phyloP scores from a whole-genome alignment of 2,113 vertebrate genomes.

The Mastomys natalensis region DNA sequence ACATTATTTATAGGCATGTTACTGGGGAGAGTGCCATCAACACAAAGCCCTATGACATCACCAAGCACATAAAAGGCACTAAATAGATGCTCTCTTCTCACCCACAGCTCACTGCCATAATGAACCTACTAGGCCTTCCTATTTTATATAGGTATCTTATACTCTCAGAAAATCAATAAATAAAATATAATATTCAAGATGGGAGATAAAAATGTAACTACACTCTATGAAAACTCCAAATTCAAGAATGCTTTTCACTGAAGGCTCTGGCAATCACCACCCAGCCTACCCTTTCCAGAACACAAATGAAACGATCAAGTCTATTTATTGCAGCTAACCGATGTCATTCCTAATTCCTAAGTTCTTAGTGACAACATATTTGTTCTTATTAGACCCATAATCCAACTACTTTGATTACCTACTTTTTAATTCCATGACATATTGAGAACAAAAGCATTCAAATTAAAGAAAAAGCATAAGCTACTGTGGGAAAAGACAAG shows the following conservation, averaged over 20 bases:
- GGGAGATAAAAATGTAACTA: background rate
- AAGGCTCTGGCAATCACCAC: background rate
- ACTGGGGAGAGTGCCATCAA: background rate
- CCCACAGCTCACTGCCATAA: background rate
- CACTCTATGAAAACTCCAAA: background rate
- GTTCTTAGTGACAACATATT: conserved; percentile 22
- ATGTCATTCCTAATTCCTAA: background rate
- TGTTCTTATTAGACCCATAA: conserved; percentile 1
- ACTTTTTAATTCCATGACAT: background rate
- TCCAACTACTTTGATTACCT: conserved; percentile 13
- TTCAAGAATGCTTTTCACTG: background rate
- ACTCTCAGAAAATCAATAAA: background rate
- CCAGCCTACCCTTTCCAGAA: background rate
- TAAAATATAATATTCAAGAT: background rate
- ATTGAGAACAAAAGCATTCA: conserved; percentile 43
- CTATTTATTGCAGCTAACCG: background rate
- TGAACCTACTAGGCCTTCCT: background rate
- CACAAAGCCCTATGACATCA: background rate
- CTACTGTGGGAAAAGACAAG: background rate
- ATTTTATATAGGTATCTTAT: background rate
- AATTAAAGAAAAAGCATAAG: background rate
- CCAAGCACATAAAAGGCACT: background rate
- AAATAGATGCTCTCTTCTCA: background rate
- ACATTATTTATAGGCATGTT: background rate
- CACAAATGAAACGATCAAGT: background rate